These are phyloP conservation scores for Glaucomys volans DNA, from an alignment of 2,113 vertebrate genomes.

Conservation along the genomic window DNA sequence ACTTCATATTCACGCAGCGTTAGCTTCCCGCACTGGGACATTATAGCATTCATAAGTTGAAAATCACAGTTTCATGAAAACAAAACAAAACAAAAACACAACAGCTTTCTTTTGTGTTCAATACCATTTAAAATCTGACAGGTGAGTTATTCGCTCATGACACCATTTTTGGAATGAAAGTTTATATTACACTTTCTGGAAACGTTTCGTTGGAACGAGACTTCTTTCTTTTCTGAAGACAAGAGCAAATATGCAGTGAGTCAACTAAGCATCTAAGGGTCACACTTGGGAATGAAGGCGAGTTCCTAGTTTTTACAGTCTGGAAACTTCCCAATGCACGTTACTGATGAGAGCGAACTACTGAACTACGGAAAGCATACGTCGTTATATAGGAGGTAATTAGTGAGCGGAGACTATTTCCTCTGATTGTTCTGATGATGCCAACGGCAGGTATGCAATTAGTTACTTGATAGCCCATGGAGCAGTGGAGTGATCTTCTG, in stretches of 20 bases:
- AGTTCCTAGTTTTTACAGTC: conserved; percentile 75
- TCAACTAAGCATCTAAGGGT: conserved; percentile 87
- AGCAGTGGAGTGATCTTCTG: conserved; percentile 82
- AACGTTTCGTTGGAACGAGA: conserved; percentile 81
- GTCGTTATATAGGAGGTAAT: conserved; percentile 89
- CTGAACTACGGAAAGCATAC: conserved; percentile 87
- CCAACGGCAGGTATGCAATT: conserved; percentile 81
- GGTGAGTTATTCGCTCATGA: conserved; percentile 85
- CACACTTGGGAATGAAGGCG: conserved; percentile 77
- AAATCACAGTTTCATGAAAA: conserved; percentile 94
- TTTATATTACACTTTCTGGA: conserved; percentile 88
- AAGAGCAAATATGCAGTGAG: conserved; percentile 86
- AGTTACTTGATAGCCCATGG: conserved; percentile 78
- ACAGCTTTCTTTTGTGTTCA: conserved; percentile 85
- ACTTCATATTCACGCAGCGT: conserved; percentile 86
- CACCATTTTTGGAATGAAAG: conserved; percentile 83
- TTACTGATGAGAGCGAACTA: conserved; percentile 88
- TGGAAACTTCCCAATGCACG: conserved; percentile 85
- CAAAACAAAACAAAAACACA: conserved; percentile 86
- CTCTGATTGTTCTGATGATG: conserved; percentile 83
- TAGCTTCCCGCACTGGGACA: conserved; percentile 81
- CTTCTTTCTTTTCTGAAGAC: conserved; percentile 83
- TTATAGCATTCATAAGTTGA: conserved; percentile 85
- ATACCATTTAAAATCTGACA: conserved; percentile 84
- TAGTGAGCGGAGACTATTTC: conserved; percentile 87